Evolutionary conservation across 1,140 invertebrate species (phyloP).

Genomic region (Eufriesea mexicana): DNA sequence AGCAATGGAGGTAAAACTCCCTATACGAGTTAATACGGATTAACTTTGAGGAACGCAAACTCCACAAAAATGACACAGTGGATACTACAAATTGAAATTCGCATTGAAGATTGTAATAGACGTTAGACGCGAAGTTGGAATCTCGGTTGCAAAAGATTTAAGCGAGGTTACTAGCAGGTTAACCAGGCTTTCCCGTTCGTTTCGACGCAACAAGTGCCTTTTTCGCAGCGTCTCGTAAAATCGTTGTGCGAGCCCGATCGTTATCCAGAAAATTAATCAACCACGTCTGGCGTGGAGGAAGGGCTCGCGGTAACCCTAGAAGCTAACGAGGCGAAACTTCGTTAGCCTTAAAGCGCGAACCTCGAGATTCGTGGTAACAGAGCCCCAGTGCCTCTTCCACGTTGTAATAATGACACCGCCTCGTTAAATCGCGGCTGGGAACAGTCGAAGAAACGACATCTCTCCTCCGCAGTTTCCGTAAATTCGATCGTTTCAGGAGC

Average conservation of each 20-base stretch:
- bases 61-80: too few species aligned
- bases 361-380: slow-evolving; percentile 38
- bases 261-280: slow-evolving; percentile 67
- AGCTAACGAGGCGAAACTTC: slow-evolving; percentile 70
- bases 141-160: background rate
- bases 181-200: background rate
- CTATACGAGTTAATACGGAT: too few species aligned
- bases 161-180: slow-evolving; percentile 4
- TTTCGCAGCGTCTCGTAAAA: slow-evolving; percentile 50
- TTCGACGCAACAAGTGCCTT: slow-evolving; percentile 62
- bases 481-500: background rate
- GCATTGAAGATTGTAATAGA: background rate
- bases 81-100: too few species aligned
- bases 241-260: slow-evolving; percentile 41
- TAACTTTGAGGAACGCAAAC: too few species aligned
- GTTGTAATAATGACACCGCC: slow-evolving; percentile 23
- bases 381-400: background rate
- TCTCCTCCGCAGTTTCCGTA: background rate
- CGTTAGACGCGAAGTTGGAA: background rate
- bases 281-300: slow-evolving; percentile 49
- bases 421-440: background rate
- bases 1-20: too few species aligned
- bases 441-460: background rate
- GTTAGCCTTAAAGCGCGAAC: slow-evolving; percentile 68
- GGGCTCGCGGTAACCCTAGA: slow-evolving; percentile 57